Evolutionary conservation across 2,797 vertebrate species (phyloP), one percentile per base, ranked within the genome.

Genomic region (Falco berigora): DNA sequence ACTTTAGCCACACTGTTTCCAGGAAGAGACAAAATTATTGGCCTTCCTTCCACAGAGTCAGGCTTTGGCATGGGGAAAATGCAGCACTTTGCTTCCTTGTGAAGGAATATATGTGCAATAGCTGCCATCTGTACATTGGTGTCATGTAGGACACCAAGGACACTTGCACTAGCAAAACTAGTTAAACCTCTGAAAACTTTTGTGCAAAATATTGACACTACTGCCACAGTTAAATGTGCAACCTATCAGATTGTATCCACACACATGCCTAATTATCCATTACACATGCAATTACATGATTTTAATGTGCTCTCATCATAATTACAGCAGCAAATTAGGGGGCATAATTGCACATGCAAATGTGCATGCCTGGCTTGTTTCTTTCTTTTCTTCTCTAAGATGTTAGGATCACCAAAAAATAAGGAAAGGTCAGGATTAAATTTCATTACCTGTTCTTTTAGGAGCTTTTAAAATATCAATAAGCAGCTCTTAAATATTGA

Each of bases 141-240:
- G 50, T 5, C 4, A 0, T 0, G 64, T 3, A 6, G 38, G 52
- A 52, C 61, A 14, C 61, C 11, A 0, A 8, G 7, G 68, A 34
- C 42, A 4, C 32, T 69, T 34, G 10, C 36, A 62, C 25, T 18
- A 19, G 17, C 21, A 24, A 32, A 63, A 53, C 38, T 19, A 14
- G 32, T 88, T 63, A 55, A 61, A 61, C 52, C 56, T 7, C 4
- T 3, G 17, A 44, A 75, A 75, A 46, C 22, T 30, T 86, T 8
- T 20, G 59, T 55, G 83, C 61, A 62, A 90, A 88, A 88, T 75
- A 86, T 86, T 90, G 14, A 49, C 88, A 27, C 68, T 17, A 5
- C 30, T 88, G 44, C 44, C 56, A 7, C 61, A 30, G 62, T 18
- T 30, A 50, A 73, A 56, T 3, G 5, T 71, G 68, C 42, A 82